Evolutionary conservation across 2,797 vertebrate species (phyloP), one percentile per base, ranked within the genome.

Genomic region (Malurus splendens): DNA sequence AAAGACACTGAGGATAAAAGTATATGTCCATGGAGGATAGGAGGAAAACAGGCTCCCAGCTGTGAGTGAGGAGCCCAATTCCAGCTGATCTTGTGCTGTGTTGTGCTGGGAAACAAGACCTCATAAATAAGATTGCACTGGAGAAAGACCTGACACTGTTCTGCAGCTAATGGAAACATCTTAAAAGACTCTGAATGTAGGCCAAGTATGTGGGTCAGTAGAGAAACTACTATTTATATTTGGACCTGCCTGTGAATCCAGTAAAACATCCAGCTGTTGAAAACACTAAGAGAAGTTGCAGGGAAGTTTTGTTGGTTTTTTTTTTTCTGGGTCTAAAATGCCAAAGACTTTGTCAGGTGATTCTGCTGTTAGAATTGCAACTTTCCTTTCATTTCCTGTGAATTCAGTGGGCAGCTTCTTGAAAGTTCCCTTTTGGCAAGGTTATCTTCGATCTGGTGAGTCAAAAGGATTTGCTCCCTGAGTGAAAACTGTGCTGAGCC

Each of bases 171-270:
- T 87, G 91, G 93, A 94, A 94, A 81, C 78, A 54, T 93, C 90
- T 91, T 76, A 86, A 86, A 91, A 94, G 91, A 51, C 25, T 68
- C 73, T 82, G 90, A 94, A 91, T 90, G 57, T 86, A 84, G 90
- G 92, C 91, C 91, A 94, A 95, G 72, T 82, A 91, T 93, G 86
- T 90, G 86, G 93, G 91, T 92, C 93, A 95, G 83, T 82, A 77
- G 86, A 95, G 92, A 88, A 93, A 86, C 71, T 82, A 24, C 77
- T 86, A 84, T 90, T 92, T 91, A 54, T 91, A 71, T 86, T 94
- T 92, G 78, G 91, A 90, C 39, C 75, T 86, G 77, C 71, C 60
- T 90, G 5, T 76, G 83, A 91, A 77, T 67, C 27, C 67, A 86
- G 77, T 71, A 72, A 79, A 90, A 82, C 56, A 91, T 76, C 56